Conservation (phyloP, 2,797 vertebrate species). For the Xenops minutus region DNA sequence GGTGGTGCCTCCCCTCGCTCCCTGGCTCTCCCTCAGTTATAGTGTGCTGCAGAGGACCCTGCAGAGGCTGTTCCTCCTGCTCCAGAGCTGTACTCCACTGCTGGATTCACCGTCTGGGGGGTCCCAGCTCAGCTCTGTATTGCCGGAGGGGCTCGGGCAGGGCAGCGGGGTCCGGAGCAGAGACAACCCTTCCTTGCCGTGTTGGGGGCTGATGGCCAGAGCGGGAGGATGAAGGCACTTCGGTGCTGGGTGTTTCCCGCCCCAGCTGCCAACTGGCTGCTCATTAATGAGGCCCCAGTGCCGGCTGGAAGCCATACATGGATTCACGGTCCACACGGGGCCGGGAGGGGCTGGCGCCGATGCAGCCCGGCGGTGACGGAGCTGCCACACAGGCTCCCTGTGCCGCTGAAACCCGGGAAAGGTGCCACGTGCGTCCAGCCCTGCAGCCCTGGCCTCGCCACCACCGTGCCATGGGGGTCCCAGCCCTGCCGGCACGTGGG, state of each 20-base stretch:
- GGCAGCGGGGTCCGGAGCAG: fast-evolving
- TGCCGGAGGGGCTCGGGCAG: fast-evolving
- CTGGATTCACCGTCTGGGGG: fast-evolving
- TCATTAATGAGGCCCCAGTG: neutral
- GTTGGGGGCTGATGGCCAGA: fast-evolving
- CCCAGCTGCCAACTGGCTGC: neutral
- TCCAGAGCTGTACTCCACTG: fast-evolving
- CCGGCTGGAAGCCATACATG: neutral
- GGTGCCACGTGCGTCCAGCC: fast-evolving
- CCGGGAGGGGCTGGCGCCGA: fast-evolving
- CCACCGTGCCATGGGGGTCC: neutral
- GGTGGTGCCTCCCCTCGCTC: neutral
- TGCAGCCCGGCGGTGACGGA: fast-evolving
- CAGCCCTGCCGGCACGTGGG: fast-evolving
- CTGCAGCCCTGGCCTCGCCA: neutral
- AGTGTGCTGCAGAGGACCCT: neutral
- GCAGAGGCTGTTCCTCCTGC: neutral
- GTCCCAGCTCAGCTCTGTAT: neutral
- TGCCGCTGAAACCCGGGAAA: neutral
- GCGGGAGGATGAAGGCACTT: neutral
- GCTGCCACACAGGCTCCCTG: fast-evolving
- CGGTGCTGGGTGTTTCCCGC: fast-evolving
- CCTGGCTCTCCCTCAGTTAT: fast-evolving
- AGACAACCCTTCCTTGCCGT: fast-evolving
- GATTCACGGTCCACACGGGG: neutral